Percentiles rank a stretch among this genome's conserved stretches.
phyloP scores from a whole-genome alignment of 2,113 vertebrate genomes.

The Callipepla californica region DNA sequence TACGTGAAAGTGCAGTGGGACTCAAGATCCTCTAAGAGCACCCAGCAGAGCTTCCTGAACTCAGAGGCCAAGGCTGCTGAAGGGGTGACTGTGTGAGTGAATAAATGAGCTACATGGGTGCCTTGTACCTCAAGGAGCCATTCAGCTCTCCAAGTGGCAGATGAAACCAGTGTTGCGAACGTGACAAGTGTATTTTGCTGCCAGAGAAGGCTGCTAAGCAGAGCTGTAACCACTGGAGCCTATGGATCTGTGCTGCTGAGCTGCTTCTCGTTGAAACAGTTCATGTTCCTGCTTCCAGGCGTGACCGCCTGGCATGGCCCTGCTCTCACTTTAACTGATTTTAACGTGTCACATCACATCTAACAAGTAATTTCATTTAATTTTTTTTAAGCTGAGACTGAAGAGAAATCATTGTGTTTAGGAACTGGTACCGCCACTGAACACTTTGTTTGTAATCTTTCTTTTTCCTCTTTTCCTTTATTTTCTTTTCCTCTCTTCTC shows the following conservation, averaged over 20 bases:
- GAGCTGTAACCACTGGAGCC: background rate
- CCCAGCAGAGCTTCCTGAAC: background rate
- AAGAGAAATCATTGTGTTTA: background rate
- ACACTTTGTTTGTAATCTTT: no score
- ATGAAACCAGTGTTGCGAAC: rapidly evolving
- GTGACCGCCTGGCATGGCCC: background rate
- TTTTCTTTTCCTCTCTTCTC: no score
- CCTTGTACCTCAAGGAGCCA: background rate
- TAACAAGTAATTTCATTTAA: background rate
- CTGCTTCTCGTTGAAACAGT: background rate
- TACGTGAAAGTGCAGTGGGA: background rate
- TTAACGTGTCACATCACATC: rapidly evolving
- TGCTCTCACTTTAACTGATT: background rate
- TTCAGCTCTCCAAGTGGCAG: background rate
- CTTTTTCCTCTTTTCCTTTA: no score
- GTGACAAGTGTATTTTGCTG: background rate
- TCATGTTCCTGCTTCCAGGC: background rate
- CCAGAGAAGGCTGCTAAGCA: background rate
- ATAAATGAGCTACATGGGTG: background rate
- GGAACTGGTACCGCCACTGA: background rate
- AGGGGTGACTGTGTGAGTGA: background rate
- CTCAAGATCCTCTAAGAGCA: background rate
- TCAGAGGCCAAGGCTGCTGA: background rate
- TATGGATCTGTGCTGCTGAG: no score
- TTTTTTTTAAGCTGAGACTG: background rate